Percentiles rank a stretch among this genome's conserved stretches.
Evolutionary conservation across 2,113 vertebrate species (phyloP).

Genomic region (Catagonus wagneri): DNA sequence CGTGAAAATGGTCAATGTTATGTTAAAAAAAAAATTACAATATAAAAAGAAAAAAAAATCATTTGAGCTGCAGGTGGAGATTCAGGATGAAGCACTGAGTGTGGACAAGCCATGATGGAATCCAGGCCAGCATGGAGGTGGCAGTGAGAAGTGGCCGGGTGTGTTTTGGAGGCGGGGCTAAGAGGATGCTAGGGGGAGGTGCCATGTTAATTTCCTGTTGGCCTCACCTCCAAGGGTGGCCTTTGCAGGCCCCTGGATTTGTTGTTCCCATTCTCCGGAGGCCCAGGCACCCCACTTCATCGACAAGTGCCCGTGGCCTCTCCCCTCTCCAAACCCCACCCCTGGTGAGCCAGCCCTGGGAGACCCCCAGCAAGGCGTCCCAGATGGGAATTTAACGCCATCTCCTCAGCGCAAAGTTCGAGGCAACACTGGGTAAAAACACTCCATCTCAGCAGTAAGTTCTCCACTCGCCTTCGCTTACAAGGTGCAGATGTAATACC

Average conservation of each 20-base stretch:
- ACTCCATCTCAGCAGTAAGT: conserved; percentile 72
- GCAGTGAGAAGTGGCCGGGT: background rate
- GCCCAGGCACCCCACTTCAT: background rate
- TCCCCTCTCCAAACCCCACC: no score
- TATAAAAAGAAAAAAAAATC: background rate
- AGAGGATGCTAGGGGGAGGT: background rate
- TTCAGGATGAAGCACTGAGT: background rate
- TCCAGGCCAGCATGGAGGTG: background rate
- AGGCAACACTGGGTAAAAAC: conserved; percentile 75
- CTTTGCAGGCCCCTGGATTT: background rate
- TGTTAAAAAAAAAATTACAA: background rate
- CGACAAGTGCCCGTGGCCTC: background rate
- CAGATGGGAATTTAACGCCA: conserved; percentile 50
- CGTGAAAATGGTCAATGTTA: background rate
- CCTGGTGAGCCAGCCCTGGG: background rate
- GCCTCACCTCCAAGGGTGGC: background rate
- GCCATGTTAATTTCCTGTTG: background rate
- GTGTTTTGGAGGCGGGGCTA: no score
- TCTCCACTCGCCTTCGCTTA: conserved; percentile 73
- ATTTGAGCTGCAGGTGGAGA: background rate
- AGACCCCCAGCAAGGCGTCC: conserved; percentile 77
- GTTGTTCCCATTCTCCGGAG: background rate
- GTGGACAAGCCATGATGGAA: background rate
- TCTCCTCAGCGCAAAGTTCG: conserved; percentile 72
- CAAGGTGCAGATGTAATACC: conserved; percentile 87